Percentiles rank a stretch among this genome's conserved stretches.
Conservation (phyloP, 2,888 invertebrate genomes). For the Caenorhabditis macrosperma region DNA sequence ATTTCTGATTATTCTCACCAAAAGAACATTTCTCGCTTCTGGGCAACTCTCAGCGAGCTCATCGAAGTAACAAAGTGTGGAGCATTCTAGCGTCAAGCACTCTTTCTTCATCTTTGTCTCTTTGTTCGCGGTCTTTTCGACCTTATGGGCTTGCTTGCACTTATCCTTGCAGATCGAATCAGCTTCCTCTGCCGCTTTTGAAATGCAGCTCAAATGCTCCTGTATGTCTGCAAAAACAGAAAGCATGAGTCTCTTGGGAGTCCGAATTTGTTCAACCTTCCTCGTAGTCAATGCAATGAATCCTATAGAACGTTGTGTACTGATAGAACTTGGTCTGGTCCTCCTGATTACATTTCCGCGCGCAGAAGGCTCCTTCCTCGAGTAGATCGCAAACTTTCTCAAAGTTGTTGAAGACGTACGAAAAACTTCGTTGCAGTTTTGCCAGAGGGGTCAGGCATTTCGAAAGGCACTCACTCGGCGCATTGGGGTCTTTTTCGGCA, state of each 20-base stretch:
- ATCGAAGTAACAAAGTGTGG: constrained; percentile 77
- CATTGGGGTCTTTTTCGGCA: constrained; percentile 46
- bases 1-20: constrained; percentile 68
- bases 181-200: constrained; percentile 61
- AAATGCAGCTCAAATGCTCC: constrained; percentile 64
- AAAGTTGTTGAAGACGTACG: constrained; percentile 76
- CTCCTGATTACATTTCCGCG: constrained; percentile 62
- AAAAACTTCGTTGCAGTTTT: constrained; percentile 74
- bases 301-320: constrained; percentile 68
- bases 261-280: constrained; percentile 51
- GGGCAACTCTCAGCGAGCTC: constrained; percentile 74
- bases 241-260: background rate
- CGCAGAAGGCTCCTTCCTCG: constrained; percentile 64
- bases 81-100: constrained; percentile 73
- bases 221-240: constrained; percentile 62
- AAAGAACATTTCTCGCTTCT: constrained; percentile 68
- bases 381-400: constrained; percentile 72
- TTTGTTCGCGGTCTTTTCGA: constrained; percentile 59
- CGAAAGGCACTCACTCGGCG: constrained; percentile 70
- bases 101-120: constrained; percentile 62
- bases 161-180: constrained; percentile 67
- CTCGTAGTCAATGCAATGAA: constrained; percentile 69
- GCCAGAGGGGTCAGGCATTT: constrained; percentile 74
- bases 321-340: constrained; percentile 68
- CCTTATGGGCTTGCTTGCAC: constrained; percentile 60